Evolutionary conservation across 2,888 invertebrate species (phyloP), one percentile per base, ranked within the genome.

Genomic region (Dichetophora obliterata): DNA sequence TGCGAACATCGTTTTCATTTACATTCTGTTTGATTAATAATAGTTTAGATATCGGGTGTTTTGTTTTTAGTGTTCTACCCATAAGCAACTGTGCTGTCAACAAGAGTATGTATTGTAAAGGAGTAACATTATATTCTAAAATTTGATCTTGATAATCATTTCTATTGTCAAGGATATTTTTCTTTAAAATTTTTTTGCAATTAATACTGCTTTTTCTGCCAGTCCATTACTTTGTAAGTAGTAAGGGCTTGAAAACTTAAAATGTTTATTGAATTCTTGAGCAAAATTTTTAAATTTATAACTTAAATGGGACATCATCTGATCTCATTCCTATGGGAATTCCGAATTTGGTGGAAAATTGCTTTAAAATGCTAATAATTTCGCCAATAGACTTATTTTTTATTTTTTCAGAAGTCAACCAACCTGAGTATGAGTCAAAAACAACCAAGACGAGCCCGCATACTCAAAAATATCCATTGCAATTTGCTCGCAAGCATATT

Each of bases 341-440:
- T 11, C 63, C 63, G 52, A 63, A 63, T 24, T 24, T 73, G 24
- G 9, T 34, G 19, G 63, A 73, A 24, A 73, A n/a, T 31, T 74
- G 63, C 52, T 59, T 16, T 14, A 43, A 22, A 8, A 61, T 9
- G 37, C 8, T 37, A 6, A 37, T 37, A 37, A 37, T 6, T 37
- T 37, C 37, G 37, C 8, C 37, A 37, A 37, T 37, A 37, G 37
- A 5, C 37, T 37, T 37, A 6, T 37, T 37, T 37, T 37, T 37
- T 8, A 37, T 6, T 37, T 37, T 37, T 37, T 37, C 54, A 8
- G 70, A 70, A 14, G 31, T 19, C 61, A 61, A 19, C 61, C 61
- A 69, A 50, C 69, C 69, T 3, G 52, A 52, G 69, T 69, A 69
- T 69, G 52, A 69, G 69, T 69, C 73, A 63, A 73, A 37, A 73